Conservation (phyloP, 2,888 invertebrate genomes). For the Agrochola litura region DNA sequence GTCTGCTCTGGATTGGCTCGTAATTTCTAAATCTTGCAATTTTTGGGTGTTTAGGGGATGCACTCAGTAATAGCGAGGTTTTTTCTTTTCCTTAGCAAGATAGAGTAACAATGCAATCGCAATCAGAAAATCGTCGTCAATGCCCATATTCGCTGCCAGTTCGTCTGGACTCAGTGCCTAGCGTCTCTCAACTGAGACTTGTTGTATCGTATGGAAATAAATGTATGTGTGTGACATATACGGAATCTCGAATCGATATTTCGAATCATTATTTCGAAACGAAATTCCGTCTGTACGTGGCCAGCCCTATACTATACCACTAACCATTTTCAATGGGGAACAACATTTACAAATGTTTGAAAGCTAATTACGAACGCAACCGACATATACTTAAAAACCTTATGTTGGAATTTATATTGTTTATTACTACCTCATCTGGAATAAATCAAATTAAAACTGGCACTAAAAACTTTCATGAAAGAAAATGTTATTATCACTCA, state of each 20-base stretch:
- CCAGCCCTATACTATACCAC: conserved; percentile 5
- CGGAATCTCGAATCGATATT: neutral
- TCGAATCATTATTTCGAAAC: neutral
- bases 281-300: neutral
- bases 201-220: neutral
- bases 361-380: neutral
- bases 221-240: neutral
- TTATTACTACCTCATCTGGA: conserved; percentile 11
- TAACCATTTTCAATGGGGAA: neutral
- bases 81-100: neutral
- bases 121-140: neutral
- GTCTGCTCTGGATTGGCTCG: neutral
- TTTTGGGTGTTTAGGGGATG: neutral
- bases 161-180: neutral
- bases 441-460: conserved; percentile 25
- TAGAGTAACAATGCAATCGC: neutral
- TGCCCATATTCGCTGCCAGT: neutral
- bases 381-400: conserved; percentile 10
- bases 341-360: conserved; percentile 4
- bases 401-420: neutral
- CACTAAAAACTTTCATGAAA: conserved; percentile 26
- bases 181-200: neutral
- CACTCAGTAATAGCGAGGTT: neutral
- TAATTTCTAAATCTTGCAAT: neutral
- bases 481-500: conserved; percentile 58